These are phyloP conservation scores for Hippocampus zosterae DNA, from an alignment of 2,113 vertebrate genomes.

Conservation along the genomic window DNA sequence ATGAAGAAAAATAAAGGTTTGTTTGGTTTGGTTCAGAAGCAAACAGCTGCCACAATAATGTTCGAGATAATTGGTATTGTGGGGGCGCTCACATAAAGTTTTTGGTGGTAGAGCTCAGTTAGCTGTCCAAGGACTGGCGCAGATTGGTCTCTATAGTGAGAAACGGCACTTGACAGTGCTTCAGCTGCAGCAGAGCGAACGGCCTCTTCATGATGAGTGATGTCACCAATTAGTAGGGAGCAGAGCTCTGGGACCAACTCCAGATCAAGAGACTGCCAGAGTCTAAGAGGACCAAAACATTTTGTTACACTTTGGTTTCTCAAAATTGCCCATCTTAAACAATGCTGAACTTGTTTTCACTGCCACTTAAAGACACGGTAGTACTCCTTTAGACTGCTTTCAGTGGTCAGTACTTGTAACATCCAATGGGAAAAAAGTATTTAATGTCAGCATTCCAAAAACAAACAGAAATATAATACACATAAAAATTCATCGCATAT, in stretches of 20 bases:
- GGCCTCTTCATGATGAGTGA: conserved; percentile 88
- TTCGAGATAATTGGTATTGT: background rate
- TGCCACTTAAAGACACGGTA: background rate
- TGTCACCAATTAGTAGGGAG: conserved; percentile 86
- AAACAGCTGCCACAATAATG: background rate
- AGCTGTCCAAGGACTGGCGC: conserved; percentile 83
- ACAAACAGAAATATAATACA: background rate
- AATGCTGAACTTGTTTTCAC: background rate
- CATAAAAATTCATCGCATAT: conserved; percentile 17
- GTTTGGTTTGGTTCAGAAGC: background rate
- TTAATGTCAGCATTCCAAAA: background rate
- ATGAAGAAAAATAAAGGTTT: background rate
- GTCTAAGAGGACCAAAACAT: conserved; percentile 55
- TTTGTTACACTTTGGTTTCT: background rate
- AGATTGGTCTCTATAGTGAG: conserved; percentile 81
- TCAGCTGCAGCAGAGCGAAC: conserved; percentile 86
- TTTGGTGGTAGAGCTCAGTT: conserved; percentile 91
- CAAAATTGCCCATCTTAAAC: background rate
- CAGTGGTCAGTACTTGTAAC: background rate
- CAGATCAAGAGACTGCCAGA: conserved; percentile 85
- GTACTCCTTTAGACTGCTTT: background rate
- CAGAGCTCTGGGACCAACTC: conserved; percentile 89
- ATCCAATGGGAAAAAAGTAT: background rate
- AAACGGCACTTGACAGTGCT: conserved; percentile 86
- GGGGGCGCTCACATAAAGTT: conserved; percentile 84